Conservation (phyloP, 37 sponge, comb jelly and placozoan species). For the Petrosia ficiformis region DNA sequence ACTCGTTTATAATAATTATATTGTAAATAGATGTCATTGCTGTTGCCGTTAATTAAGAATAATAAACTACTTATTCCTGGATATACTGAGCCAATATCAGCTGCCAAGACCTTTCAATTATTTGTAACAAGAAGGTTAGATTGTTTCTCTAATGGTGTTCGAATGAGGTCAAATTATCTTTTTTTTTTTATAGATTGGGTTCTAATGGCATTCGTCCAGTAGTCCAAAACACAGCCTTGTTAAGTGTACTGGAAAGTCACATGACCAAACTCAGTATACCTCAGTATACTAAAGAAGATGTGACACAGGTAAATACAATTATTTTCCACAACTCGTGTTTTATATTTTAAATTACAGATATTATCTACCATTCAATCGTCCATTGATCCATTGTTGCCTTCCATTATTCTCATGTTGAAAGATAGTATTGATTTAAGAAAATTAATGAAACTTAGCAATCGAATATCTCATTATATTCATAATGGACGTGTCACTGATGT, state of each 20-base stretch:
- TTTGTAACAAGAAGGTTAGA: constrained; percentile 57
- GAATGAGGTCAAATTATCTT: background rate
- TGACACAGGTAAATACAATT: background rate
- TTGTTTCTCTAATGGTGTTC: too few relatives aligned
- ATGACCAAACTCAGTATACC: background rate
- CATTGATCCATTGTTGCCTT: background rate
- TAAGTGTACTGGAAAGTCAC: background rate
- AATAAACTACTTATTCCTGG: constrained; percentile 58
- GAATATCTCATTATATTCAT: constrained; percentile 38
- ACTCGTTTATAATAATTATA: background rate
- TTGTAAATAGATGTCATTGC: constrained; percentile 48
- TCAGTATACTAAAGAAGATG: background rate
- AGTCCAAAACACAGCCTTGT: background rate
- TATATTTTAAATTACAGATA: background rate
- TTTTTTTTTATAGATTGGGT: background rate
- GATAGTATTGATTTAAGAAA: background rate
- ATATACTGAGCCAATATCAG: constrained; percentile 33
- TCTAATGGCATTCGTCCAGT: background rate
- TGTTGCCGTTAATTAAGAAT: constrained; percentile 65
- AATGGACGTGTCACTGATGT: constrained; percentile 41
- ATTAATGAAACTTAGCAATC: constrained; percentile 52
- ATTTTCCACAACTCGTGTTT: background rate
- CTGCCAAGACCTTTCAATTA: constrained; percentile 45
- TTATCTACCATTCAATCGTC: background rate
- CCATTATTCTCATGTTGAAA: background rate